phyloP scores from a whole-genome alignment of 2,888 invertebrate species.

The Piscicola geometra region DNA sequence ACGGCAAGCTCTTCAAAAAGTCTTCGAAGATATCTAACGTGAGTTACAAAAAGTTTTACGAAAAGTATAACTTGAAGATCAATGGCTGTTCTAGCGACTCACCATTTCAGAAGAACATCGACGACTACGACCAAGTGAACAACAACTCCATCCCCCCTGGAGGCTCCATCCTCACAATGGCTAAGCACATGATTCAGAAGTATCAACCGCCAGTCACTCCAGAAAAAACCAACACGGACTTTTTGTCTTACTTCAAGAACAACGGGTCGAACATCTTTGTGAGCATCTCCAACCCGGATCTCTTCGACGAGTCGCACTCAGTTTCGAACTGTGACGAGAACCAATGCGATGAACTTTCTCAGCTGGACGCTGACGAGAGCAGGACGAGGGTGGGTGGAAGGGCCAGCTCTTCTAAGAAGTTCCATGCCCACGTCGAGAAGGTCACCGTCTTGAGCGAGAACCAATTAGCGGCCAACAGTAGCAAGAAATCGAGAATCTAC shows the following conservation, averaged over 20 bases:
- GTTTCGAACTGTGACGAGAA: neutral
- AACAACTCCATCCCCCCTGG: constrained; percentile 30
- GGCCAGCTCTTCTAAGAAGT: neutral
- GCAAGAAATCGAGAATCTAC: constrained; percentile 22
- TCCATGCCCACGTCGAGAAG: neutral
- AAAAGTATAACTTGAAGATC: neutral
- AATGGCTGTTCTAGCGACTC: neutral
- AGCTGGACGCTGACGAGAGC: neutral
- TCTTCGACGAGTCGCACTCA: neutral
- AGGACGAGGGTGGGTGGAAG: neutral
- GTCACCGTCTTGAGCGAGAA: neutral
- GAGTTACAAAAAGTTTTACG: neutral
- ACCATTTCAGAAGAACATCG: neutral
- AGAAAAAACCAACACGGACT: neutral
- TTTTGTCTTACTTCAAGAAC: constrained; percentile 9
- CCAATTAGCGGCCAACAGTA: neutral
- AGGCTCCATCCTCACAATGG: constrained; percentile 22
- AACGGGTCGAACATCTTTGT: neutral
- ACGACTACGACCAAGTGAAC: constrained; percentile 1
- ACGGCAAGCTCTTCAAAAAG: no score
- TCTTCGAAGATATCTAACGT: neutral
- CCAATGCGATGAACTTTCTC: neutral
- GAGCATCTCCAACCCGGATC: constrained; percentile 5
- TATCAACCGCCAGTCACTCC: neutral
- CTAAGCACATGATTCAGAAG: constrained; percentile 30